Evolutionary conservation across 2,888 invertebrate species (phyloP), one percentile per base, ranked within the genome.

Genomic region (Andrena dorsata): DNA sequence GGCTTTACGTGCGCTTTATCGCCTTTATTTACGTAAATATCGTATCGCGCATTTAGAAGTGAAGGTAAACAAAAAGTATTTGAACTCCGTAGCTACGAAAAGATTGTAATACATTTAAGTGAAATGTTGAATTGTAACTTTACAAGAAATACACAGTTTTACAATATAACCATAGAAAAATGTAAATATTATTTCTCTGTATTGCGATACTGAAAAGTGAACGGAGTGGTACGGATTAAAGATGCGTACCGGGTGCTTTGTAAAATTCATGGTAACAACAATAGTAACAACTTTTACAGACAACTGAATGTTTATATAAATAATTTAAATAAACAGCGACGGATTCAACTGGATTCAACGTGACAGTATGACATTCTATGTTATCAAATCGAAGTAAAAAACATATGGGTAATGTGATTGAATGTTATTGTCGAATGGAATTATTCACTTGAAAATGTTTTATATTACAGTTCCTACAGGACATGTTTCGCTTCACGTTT

Each of bases 381-480:
- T 41, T 41, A 41, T 16, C 4, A 41, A 41, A 41, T 41, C 41
- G 41, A 41, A 16, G 41, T 41, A 41, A 41, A 41, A 41, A 41
- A 4, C 41, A 5, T 16, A 16, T 5, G 4, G 16, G 0, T 41
- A 16, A 41, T 41, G 4, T 16, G 16, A 16, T 4, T 41, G 41
- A 41, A 16, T 16, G 1, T 41, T 41, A 41, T 41, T 41, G 4
- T 13, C 41, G 13, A 41, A 13, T 41, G 41, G 4, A 13, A 13
- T 66, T 47, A 32, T 53, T 47, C 28, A 3, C 23, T 30, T 8
- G 2, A 8, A 94, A n/a, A 95, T 95, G 92, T 96, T 96, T 91
- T 96, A 96, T 91, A 94, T 96, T 84, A 94, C 94, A 76, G 95
- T 95, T 56, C 95, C 95, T 1, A 94, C 94, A 92, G 96, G 96